These are phyloP conservation scores for Eupithecia abbreviata DNA, from an alignment of 2,888 invertebrate species.

Conservation along the genomic window DNA sequence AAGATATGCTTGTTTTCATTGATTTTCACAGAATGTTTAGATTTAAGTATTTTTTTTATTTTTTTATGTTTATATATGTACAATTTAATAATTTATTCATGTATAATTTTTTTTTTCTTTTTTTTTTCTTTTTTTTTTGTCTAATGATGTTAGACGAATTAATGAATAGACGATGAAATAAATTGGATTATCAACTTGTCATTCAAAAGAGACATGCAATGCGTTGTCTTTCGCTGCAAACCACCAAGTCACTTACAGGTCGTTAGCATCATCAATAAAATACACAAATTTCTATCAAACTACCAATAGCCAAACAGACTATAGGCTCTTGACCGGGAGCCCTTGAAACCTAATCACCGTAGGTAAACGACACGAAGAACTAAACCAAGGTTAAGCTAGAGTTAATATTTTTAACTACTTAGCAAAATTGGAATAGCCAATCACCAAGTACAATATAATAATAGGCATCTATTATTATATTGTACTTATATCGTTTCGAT, in stretches of 20 bases:
- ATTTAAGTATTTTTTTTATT: too few relatives aligned
- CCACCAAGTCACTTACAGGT: not conserved
- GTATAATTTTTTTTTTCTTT: too few relatives aligned
- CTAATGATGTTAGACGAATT: too few relatives aligned
- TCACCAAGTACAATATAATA: not conserved
- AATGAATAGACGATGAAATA: not conserved
- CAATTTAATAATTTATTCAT: too few relatives aligned
- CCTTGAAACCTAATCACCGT: constrained; percentile 16
- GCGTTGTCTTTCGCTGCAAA: not conserved
- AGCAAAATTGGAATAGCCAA: not conserved
- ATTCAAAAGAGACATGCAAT: constrained; percentile 18
- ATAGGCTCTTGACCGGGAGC: constrained; percentile 2
- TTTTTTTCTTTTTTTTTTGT: too few relatives aligned
- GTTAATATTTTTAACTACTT: not conserved
- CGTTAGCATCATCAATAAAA: constrained; percentile 14
- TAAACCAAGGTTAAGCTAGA: not conserved
- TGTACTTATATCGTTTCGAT: too few relatives aligned
- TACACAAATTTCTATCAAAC: not conserved
- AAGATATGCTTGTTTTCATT: not conserved
- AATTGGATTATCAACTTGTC: constrained; percentile 10
- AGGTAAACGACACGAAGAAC: constrained; percentile 7
- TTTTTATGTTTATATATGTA: too few relatives aligned
- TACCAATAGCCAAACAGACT: not conserved
- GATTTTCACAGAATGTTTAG: not conserved
- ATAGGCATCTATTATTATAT: too few relatives aligned